A percentile compares a stretch with the other conserved stretches of the same genome.
phyloP scores from a whole-genome alignment of 2,113 vertebrate genomes.

The Halcyon senegalensis region DNA sequence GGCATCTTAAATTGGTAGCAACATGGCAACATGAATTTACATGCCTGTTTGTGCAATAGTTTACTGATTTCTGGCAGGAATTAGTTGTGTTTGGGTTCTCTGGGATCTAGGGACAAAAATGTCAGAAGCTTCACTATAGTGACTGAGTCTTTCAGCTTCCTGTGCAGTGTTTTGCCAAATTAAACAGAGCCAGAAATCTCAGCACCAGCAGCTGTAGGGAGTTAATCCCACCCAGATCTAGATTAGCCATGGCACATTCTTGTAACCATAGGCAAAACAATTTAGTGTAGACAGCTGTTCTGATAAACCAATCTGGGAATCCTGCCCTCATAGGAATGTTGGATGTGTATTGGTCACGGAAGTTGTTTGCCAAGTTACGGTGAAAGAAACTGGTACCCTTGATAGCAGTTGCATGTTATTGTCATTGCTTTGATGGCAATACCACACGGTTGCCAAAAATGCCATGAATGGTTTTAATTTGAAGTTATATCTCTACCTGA shows the following conservation, averaged over 20 bases:
- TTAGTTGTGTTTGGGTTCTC: constrained; percentile 9
- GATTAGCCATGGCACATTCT: constrained; percentile 60
- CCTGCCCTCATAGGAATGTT: constrained; percentile 29
- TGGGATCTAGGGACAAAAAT: constrained; percentile 18
- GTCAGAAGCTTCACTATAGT: background rate
- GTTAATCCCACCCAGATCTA: constrained; percentile 43
- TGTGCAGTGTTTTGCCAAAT: constrained; percentile 25
- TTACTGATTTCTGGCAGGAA: background rate
- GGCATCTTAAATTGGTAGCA: background rate
- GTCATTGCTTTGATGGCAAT: background rate
- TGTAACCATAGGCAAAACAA: background rate
- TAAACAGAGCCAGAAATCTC: constrained; percentile 45
- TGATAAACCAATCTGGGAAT: constrained; percentile 35
- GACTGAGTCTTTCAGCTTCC: constrained; percentile 21
- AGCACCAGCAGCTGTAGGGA: constrained; percentile 50
- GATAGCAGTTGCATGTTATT: background rate
- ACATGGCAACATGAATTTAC: constrained; percentile 1
- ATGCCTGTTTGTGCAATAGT: background rate
- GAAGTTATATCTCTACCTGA: background rate
- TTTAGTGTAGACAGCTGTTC: constrained; percentile 43
- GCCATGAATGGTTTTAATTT: background rate
- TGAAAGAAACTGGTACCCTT: background rate
- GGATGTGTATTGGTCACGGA: constrained; percentile 5
- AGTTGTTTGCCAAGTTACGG: constrained; percentile 12
- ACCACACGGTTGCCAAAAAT: background rate